These are phyloP conservation scores for Trachelus stipa DNA, from an alignment of 2,888 invertebrate genomes.

Conservation along the genomic window DNA sequence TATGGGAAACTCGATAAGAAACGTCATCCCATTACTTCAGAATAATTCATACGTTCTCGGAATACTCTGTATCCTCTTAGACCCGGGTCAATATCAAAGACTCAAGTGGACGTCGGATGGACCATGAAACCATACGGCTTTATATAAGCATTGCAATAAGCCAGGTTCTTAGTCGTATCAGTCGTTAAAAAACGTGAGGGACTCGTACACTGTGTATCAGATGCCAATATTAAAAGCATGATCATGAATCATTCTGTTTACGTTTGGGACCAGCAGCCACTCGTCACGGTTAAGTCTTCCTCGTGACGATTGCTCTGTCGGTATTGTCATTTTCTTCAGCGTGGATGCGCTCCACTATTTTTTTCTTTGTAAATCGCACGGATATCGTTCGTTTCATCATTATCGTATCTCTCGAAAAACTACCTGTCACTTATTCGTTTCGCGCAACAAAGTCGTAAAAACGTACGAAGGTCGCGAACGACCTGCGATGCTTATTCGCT, in stretches of 20 bases:
- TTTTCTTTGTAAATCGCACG: not conserved
- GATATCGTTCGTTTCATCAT: not conserved
- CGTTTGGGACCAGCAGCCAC: not conserved
- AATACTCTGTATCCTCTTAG: not conserved
- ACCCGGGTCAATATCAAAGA: not conserved
- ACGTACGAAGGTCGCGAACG: constrained; percentile 24
- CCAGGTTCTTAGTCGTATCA: not conserved
- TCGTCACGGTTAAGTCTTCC: not conserved
- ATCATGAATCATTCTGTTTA: not conserved
- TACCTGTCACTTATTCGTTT: not conserved
- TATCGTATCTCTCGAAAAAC: not conserved
- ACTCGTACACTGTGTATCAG: not conserved
- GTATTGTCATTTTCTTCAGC: not conserved
- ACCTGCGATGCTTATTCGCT: not conserved
- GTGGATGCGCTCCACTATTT: not conserved
- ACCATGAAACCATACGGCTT: not conserved
- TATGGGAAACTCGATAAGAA: constrained; percentile 32
- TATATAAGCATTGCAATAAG: not conserved
- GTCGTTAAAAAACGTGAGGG: not conserved
- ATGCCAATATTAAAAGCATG: not conserved
- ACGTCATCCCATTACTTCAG: constrained; percentile 21
- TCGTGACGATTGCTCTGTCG: not conserved
- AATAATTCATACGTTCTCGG: constrained; percentile 27
- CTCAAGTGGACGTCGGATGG: not conserved
- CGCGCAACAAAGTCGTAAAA: constrained; percentile 29